Base-by-base conservation (phyloP, 2,797 vertebrate genomes). In the Sebastes kiyomatsui region DNA sequence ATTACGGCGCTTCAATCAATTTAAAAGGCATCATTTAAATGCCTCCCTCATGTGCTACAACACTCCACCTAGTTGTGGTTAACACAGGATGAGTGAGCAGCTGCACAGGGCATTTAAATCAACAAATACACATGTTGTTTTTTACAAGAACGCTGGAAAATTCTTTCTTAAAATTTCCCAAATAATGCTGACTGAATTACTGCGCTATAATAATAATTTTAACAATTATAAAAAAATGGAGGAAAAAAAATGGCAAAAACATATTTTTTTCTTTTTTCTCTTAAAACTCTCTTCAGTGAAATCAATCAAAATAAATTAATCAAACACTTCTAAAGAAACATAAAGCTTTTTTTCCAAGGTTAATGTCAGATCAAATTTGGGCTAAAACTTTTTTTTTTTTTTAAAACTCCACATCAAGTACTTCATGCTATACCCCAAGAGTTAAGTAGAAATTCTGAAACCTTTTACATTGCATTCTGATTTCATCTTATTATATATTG, bases 21-120 rank as follows among this genome's bases (percentile, higher is more conserved):
- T 92, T 90, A 88, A 90, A 92, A 82, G 66, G 71, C 73, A 67
- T 75, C 1, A 56, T 92, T 94, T 93, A 92, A 94, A 93, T 82
- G 79, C 42, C 88, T 83, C 32, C 65, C 16, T 20, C 20, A 1
- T 75, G 54, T 28, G 67, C 16, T 5, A 18, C 33, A 27, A 8
- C 27, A 55, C 82, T 66, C 66, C 77, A 77, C 80, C 73, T 28
- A 5, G 20, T 30, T 90, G 90, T 56, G 92, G 92, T 94, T 89
- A 84, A 81, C 83, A 85, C 84, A 87, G 88, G 83, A 89, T 83
- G 86, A 85, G 73, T 56, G 71, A 82, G 46, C 75, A 81, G 69
- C 80, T 75, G 80, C 30, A 18, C 5, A 55, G 70, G 83, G 59
- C 81, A 87, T 94, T 95, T 94, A 94, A 94, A 91, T 83, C 25